phyloP scores from a whole-genome alignment of 2,797 vertebrate species.

The Parotocinclus haroldoi region DNA sequence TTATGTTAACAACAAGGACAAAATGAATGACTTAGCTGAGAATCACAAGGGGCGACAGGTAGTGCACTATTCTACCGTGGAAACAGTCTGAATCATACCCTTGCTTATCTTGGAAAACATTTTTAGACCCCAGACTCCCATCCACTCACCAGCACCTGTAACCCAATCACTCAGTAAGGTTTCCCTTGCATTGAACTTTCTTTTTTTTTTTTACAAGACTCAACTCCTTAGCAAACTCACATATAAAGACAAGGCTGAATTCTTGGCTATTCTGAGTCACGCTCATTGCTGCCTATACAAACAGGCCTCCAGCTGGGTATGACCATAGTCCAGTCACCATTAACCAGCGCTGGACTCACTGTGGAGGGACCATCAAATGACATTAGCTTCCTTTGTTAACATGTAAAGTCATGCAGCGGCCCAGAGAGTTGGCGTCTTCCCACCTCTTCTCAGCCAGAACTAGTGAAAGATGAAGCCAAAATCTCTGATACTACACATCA shows the following conservation, averaged over 20 bases:
- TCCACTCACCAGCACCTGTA: conserved; percentile 16
- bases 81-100: conserved; percentile 14
- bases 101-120: conserved; percentile 34
- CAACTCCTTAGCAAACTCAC: conserved; percentile 35
- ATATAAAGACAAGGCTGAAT: conserved; percentile 40
- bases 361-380: conserved; percentile 42
- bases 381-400: conserved; percentile 57
- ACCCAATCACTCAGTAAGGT: conserved; percentile 46
- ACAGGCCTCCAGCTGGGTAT: conserved; percentile 40
- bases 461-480: conserved; percentile 10
- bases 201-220: conserved; percentile 53
- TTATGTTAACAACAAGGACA: conserved; percentile 1
- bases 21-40: conserved; percentile 24
- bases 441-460: conserved; percentile 29
- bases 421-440: conserved; percentile 44
- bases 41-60: conserved; percentile 9
- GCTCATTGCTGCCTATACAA: conserved; percentile 53
- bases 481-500: conserved; percentile 1
- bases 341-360: conserved; percentile 24
- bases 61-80: conserved; percentile 4
- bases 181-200: conserved; percentile 50
- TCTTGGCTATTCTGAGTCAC: conserved; percentile 42
- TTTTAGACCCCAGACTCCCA: conserved; percentile 6
- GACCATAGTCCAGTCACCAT: conserved; percentile 30
- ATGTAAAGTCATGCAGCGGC: conserved; percentile 45